A percentile compares a stretch with the other conserved stretches of the same genome.
phyloP scores from a whole-genome alignment of 2,797 vertebrate species.

The Enteromius unitaeniatus region DNA sequence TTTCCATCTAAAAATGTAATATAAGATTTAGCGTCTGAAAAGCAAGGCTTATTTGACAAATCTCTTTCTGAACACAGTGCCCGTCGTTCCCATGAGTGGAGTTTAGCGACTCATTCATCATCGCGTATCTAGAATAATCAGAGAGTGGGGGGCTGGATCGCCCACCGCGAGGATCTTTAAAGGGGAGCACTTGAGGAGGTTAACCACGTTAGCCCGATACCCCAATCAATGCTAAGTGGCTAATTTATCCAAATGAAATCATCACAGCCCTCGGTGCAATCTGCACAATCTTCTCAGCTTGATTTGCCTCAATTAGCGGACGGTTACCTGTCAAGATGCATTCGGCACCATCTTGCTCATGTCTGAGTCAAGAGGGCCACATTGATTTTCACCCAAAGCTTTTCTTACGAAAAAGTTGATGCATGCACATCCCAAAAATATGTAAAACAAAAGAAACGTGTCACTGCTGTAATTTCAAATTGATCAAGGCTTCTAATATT shows the following conservation, averaged over 20 bases:
- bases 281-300: constrained; percentile 52
- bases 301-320: constrained; percentile 53
- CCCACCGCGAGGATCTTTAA: constrained; percentile 31
- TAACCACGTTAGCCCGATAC: constrained; percentile 58
- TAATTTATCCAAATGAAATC: constrained; percentile 66
- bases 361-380: constrained; percentile 34
- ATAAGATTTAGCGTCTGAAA: constrained; percentile 13
- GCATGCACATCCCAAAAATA: neutral
- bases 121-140: constrained; percentile 39
- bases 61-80: constrained; percentile 19
- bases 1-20: neutral
- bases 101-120: constrained; percentile 51
- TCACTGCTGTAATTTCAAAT: neutral
- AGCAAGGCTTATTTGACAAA: constrained; percentile 24
- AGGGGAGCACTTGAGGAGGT: constrained; percentile 53
- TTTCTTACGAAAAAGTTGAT: neutral
- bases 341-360: constrained; percentile 56
- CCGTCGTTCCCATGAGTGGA: constrained; percentile 23
- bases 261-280: constrained; percentile 55
- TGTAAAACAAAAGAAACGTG: neutral
- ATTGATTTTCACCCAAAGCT: constrained; percentile 23
- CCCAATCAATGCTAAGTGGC: constrained; percentile 65
- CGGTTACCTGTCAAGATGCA: constrained; percentile 58
- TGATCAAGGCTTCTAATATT: neutral
- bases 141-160: constrained; percentile 26